phyloP scores from a whole-genome alignment of 2,113 vertebrate species.

The Ahaetulla prasina region DNA sequence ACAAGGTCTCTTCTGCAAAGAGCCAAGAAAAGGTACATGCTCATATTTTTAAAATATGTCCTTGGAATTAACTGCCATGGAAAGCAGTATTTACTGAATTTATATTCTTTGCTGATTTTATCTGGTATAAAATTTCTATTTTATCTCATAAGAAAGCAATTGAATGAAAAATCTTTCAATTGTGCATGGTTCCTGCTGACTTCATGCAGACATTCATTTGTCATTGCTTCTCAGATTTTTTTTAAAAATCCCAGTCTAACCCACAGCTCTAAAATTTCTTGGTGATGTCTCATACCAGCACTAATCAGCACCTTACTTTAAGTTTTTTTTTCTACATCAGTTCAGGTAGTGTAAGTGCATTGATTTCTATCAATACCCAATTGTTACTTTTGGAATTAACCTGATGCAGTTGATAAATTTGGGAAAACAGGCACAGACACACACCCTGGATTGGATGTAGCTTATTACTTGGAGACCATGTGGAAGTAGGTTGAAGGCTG shows the following conservation, averaged over 20 bases:
- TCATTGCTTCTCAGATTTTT: background rate
- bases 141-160: background rate
- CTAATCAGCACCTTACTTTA: background rate
- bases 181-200: background rate
- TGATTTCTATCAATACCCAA: background rate
- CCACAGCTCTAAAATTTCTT: background rate
- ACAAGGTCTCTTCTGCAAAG: slow-evolving; percentile 63
- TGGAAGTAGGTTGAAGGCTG: background rate
- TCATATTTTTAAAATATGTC: slow-evolving; percentile 21
- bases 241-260: background rate
- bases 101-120: background rate
- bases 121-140: background rate
- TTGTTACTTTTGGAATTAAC: background rate
- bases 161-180: background rate
- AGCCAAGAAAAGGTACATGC: slow-evolving; percentile 33
- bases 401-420: background rate
- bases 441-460: background rate
- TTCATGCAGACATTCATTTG: background rate
- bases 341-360: background rate
- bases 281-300: background rate
- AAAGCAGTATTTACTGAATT: slow-evolving; percentile 5
- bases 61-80: slow-evolving; percentile 13
- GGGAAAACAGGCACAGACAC: slow-evolving; percentile 5
- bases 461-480: background rate
- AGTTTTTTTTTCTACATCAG: background rate